These are phyloP conservation scores for Salvelinus fontinalis DNA, from an alignment of 2,113 vertebrate species.

Conservation along the genomic window DNA sequence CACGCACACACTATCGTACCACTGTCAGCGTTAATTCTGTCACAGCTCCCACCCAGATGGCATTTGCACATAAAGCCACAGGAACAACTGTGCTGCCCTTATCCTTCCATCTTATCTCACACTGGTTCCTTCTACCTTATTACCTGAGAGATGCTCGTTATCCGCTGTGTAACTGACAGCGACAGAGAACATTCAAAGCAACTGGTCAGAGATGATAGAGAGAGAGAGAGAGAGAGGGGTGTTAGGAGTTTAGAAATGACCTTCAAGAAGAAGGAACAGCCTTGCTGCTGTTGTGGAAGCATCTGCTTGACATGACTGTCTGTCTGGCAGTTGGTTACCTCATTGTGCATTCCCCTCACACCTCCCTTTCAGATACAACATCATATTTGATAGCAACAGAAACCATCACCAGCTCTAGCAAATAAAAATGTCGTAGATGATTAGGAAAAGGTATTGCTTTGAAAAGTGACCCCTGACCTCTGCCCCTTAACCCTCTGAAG, in stretches of 20 bases:
- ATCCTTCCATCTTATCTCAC: conserved; percentile 2
- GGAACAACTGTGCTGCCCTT: not conserved
- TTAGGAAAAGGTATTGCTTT: not conserved
- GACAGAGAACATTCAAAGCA: conserved; percentile 2
- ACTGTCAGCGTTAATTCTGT: not conserved
- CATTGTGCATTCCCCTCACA: not conserved
- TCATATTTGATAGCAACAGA: conserved; percentile 4
- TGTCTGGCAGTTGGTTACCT: not conserved
- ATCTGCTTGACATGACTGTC: conserved; percentile 7
- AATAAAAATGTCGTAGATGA: not conserved
- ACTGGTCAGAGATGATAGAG: not conserved
- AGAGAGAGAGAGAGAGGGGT: not conserved
- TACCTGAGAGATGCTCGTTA: conserved; percentile 20
- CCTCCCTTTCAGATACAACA: not conserved
- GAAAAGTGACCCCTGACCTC: not conserved
- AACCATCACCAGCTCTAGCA: not conserved
- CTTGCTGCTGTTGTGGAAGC: not conserved
- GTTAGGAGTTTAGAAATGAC: conserved; percentile 17
- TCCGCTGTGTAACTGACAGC: conserved; percentile 13
- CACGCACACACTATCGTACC: not conserved
- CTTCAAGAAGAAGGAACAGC: conserved; percentile 10
- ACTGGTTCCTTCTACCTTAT: not conserved
- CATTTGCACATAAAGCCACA: conserved; percentile 16
- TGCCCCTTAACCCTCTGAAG: not conserved
- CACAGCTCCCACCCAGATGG: conserved; percentile 2